These are phyloP conservation scores for Pseudomyrmex dendroicus DNA, from an alignment of 1,140 invertebrate genomes.

Conservation along the genomic window DNA sequence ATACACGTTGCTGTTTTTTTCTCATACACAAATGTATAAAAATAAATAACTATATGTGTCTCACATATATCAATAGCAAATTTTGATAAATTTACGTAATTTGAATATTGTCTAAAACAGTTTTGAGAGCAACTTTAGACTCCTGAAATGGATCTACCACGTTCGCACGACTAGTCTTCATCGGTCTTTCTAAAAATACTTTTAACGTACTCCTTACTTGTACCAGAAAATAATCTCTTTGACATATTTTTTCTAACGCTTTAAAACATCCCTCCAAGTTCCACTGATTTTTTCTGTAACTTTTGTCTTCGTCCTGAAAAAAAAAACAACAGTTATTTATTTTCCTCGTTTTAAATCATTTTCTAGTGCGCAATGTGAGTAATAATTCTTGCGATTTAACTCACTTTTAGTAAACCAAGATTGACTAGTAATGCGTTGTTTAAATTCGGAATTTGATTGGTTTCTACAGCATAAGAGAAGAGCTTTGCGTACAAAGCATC, in stretches of 20 bases:
- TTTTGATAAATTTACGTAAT: slow-evolving; percentile 71
- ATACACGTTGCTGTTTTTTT: slow-evolving; percentile 31
- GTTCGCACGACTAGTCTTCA: slow-evolving; percentile 73
- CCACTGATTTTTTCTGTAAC: slow-evolving; percentile 85
- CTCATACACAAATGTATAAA: slow-evolving; percentile 46
- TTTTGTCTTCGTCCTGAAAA: slow-evolving; percentile 87
- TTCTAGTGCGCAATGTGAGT: slow-evolving; percentile 11
- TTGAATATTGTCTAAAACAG: slow-evolving; percentile 68
- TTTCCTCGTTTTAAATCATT: neutral
- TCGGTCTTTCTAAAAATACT: slow-evolving; percentile 86
- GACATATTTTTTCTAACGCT: slow-evolving; percentile 85
- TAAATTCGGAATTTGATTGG: slow-evolving; percentile 85
- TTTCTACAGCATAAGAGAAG: slow-evolving; percentile 86
- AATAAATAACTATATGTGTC: slow-evolving; percentile 67
- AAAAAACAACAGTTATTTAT: slow-evolving; percentile 42
- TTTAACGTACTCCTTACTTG: slow-evolving; percentile 86
- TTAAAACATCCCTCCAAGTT: slow-evolving; percentile 87
- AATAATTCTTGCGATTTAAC: slow-evolving; percentile 28
- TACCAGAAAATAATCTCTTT: slow-evolving; percentile 85
- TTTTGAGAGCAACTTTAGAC: slow-evolving; percentile 79
- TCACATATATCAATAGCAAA: slow-evolving; percentile 40
- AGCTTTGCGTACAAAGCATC: slow-evolving; percentile 87
- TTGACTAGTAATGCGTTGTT: slow-evolving; percentile 89
- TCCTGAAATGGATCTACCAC: slow-evolving; percentile 79
- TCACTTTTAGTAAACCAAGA: slow-evolving; percentile 90